Evolutionary conservation across 2,113 vertebrate species (phyloP), one percentile per base, ranked within the genome.

Genomic region (Dipodomys stephensi): DNA sequence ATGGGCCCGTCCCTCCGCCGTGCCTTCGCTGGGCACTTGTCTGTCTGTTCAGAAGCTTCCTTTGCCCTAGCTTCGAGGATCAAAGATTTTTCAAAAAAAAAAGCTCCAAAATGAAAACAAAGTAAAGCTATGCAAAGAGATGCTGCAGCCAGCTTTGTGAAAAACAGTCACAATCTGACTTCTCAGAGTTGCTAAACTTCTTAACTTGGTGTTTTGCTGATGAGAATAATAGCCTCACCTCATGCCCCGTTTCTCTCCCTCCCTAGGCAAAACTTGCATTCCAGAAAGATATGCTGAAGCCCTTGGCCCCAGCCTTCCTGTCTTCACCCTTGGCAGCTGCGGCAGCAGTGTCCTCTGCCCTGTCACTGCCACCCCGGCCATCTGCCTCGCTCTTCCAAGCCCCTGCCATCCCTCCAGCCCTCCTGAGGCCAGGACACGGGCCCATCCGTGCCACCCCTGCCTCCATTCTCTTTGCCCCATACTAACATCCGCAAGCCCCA

Each of bases 381-480:
- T 89, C 98, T 0, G 95, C 98, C 32, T 98, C 99, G 25, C 96
- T 99, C 90, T 99, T 99, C 97, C 98, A 99, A 93, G 98, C 98
- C 0, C 92, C 98, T 0, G 97, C 98, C 15, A 97, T 99, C 44
- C 97, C 98, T 0, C 98, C 99, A 3, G 98, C 99, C 60, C 99
- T 99, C 90, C 98, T 99, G 92, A 98, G 99, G 94, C 98, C 99
- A 0, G 99, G 99, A 53, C 99, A 99, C 0, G 99, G 99, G 79
- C 99, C 99, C 87, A 98, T 99, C 78, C 98, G 99, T 35, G 97
- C 99, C 0, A 98, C 98, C 2, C 98, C 98, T 0, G 98, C 99
- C 72, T 99, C 99, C 16, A 99, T 99, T 90, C 99, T 99, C 88
- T 99, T 99, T 90, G 95, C 99, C 11, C 99, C 99, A 0, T 99